Evolutionary conservation across 2,113 vertebrate genomes (phyloP), one percentile per base, ranked within the genome.

Genomic region (Hystrix brachyura): DNA sequence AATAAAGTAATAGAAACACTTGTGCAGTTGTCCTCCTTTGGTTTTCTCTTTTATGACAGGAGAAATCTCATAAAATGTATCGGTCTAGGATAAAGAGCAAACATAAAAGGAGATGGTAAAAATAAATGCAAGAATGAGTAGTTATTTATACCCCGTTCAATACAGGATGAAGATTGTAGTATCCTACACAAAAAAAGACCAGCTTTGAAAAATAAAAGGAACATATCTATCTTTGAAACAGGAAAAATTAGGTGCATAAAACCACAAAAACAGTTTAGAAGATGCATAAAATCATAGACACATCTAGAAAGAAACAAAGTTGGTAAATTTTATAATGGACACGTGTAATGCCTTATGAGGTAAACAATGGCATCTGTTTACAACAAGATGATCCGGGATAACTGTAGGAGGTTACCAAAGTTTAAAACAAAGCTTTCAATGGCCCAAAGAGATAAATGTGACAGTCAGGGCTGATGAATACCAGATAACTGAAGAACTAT

Each of bases 231-330:
- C 34, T 74, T 67, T 72, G 79, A 78, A 55, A 91, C 4, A 34
- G 51, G 4, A 90, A 91, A 59, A 69, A 88, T 62, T 17, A 60
- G 67, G 82, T 78, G 55, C 76, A 83, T 53, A 83, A 88, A 94
- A 38, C 34, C 25, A 9, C 78, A 59, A 89, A 94, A 12, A 82
- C 3, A 78, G 21, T 83, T 76, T 78, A 94, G 59, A 87, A 83
- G 84, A 74, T 38, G 9, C 46, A 92, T 55, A 83, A 55, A 72
- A 87, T 11, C 1, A 55, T 67, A 82, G 67, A 60, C 4, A 87
- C 38, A 60, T 67, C 91, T 74, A 82, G 51, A 87, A 76, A 59
- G 8, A 96, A 91, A 87, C 25, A 82, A 89, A 69, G 4, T 59
- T 38, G 11, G 32, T 17, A 82, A 88, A 91, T 67, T 87, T 88